Conservation (phyloP, 1,140 invertebrate species). For the Hesperophylax magnus region DNA sequence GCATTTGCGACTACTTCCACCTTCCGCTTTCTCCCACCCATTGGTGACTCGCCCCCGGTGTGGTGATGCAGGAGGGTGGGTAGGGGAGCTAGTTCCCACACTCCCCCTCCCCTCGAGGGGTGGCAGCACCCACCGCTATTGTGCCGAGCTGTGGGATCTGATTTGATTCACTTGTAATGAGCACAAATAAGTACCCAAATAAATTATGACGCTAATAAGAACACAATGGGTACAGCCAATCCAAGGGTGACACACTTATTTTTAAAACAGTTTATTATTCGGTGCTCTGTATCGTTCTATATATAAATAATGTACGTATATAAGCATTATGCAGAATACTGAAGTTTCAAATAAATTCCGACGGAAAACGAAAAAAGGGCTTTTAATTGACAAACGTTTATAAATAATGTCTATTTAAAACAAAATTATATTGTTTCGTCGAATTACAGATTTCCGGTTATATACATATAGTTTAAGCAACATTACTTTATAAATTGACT, state of each 20-base stretch:
- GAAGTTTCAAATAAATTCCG: too few species aligned
- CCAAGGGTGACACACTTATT: neutral
- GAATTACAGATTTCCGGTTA: too few species aligned
- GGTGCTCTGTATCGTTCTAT: neutral
- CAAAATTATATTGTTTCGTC: too few species aligned
- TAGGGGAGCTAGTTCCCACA: conserved; percentile 36
- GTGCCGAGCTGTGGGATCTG: conserved; percentile 40
- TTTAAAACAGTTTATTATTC: neutral
- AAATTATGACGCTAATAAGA: conserved; percentile 45
- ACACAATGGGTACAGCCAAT: conserved; percentile 39
- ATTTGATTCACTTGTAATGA: conserved; percentile 49
- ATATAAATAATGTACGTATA: too few species aligned
- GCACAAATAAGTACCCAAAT: conserved; percentile 36
- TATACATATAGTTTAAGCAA: too few species aligned
- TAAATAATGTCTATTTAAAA: too few species aligned
- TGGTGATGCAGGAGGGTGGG: neutral
- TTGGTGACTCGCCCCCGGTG: neutral
- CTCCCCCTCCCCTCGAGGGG: neutral
- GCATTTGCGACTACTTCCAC: neutral
- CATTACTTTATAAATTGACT: too few species aligned
- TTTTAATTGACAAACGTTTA: too few species aligned
- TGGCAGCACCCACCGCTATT: conserved; percentile 32
- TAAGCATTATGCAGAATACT: too few species aligned
- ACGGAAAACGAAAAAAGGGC: too few species aligned
- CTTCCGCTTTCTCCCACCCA: neutral